These are phyloP conservation scores for Cerceris ruficornis DNA, from an alignment of 2,888 invertebrate genomes.

Conservation along the genomic window DNA sequence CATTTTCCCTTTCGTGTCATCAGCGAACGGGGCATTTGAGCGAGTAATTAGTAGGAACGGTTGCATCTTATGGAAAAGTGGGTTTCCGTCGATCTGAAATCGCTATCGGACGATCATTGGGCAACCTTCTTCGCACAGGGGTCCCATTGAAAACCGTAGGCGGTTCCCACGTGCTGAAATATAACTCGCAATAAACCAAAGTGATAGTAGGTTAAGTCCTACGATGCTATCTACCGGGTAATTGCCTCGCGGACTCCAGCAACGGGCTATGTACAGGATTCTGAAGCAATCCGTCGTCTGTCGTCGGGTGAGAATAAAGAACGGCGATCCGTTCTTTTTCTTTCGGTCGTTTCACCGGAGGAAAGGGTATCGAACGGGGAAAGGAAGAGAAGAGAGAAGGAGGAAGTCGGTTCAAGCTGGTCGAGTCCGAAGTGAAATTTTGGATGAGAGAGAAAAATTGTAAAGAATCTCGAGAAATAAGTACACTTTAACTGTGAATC, in stretches of 20 bases:
- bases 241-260: constrained; percentile 71
- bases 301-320: constrained; percentile 65
- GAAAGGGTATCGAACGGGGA: constrained; percentile 36
- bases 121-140: constrained; percentile 78
- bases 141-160: constrained; percentile 73
- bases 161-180: constrained; percentile 80
- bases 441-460: constrained; percentile 32
- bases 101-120: constrained; percentile 79
- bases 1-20: constrained; percentile 54
- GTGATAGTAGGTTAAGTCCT: constrained; percentile 80
- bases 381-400: neutral
- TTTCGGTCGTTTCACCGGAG: constrained; percentile 37
- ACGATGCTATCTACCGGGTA: constrained; percentile 77
- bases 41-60: constrained; percentile 67
- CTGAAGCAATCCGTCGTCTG: constrained; percentile 70
- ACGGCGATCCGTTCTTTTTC: constrained; percentile 57
- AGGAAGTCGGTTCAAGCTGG: constrained; percentile 29
- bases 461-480: neutral
- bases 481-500: too few relatives aligned
- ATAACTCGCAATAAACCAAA: constrained; percentile 79
- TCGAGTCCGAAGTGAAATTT: constrained; percentile 37
- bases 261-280: constrained; percentile 55
- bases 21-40: constrained; percentile 44
- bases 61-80: constrained; percentile 77
- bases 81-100: constrained; percentile 78